Base-by-base conservation (phyloP, 2,888 invertebrate genomes). In the Philopedon plagiatum region DNA sequence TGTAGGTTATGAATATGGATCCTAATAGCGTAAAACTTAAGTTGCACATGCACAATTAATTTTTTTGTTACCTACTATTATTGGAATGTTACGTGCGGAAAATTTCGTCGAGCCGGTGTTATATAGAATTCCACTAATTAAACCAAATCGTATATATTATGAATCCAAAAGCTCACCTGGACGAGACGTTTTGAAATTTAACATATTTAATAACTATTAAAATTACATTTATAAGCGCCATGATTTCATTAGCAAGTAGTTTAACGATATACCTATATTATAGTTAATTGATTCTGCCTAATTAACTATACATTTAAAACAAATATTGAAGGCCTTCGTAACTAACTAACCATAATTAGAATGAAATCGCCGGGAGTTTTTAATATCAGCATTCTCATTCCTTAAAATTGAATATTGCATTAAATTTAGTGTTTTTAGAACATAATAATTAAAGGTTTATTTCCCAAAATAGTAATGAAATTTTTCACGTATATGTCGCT, bases 141-240 rank as follows among this genome's bases (percentile, higher is more conserved):
- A 29, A 29, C 15, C 18, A 15, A 29, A 29, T 29, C 18, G 29
- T 9, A 29, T 54, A 2, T 18, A 29, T 54, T 15, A 29, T 9
- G 29, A 29, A 54, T 29, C 8, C 1, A 29, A 54, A 46, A 46
- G 7, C 9, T 46, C 9, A n/a, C 2, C 2, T 13, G 29, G 8
- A n/a, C 29, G 51, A 13, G 29, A 54, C 51, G 29, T 29, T 54
- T 15, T 26, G 9, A 29, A 54, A 26, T 29, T 29, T 54, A 54
- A 18, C 51, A 29, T 15, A 54, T 54, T 54, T 54, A 54, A 13
- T 54, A 54, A 54, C 51, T 0, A 54, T 54, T 54, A 54, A 51
- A 54, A n/a, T 29, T 54, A 18, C 13, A 29, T 54, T 54, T 54
- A 29, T 29, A 29, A 29, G 51, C 51, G 51, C 51, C 51, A 54